Percentiles rank a stretch among this genome's conserved stretches.
phyloP scores from a whole-genome alignment of 2,113 vertebrate species.

The Paracanthobrama guichenoti region DNA sequence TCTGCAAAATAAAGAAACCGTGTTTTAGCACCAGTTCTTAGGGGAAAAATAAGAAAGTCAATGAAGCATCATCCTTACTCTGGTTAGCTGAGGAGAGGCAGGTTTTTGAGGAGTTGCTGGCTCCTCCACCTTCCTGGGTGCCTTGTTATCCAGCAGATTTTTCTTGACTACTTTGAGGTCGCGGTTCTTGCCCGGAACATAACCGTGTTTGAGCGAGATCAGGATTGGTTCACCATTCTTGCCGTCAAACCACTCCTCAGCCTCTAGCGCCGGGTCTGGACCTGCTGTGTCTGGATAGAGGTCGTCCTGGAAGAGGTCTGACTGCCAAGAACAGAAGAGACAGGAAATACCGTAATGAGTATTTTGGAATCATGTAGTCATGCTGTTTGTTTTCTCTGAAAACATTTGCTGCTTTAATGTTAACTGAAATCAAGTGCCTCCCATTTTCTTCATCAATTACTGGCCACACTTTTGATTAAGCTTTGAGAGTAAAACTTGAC shows the following conservation, averaged over 20 bases:
- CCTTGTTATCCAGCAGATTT: constrained; percentile 91
- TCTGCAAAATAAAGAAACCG: constrained; percentile 68
- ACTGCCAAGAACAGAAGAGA: constrained; percentile 71
- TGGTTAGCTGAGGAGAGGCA: constrained; percentile 66
- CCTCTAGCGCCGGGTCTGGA: constrained; percentile 89
- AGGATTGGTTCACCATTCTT: constrained; percentile 90
- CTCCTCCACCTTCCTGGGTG: constrained; percentile 83
- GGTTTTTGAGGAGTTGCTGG: constrained; percentile 79
- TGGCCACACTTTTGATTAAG: neutral
- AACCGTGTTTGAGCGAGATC: constrained; percentile 94
- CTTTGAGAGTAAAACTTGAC: neutral
- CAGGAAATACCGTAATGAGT: constrained; percentile 3
- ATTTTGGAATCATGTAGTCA: neutral
- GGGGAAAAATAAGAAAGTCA: neutral
- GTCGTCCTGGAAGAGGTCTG: constrained; percentile 97
- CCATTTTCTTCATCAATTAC: neutral
- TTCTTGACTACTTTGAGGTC: constrained; percentile 95
- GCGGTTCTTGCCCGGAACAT: constrained; percentile 90
- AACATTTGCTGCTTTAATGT: neutral
- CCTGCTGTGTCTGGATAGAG: constrained; percentile 93
- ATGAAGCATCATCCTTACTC: constrained; percentile 63
- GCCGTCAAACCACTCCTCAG: constrained; percentile 94
- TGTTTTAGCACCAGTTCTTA: neutral
- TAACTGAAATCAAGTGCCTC: constrained; percentile 1
- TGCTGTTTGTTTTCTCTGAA: constrained; percentile 21